Conservation (phyloP, 2,797 vertebrate genomes). For the Bradypus variegatus region DNA sequence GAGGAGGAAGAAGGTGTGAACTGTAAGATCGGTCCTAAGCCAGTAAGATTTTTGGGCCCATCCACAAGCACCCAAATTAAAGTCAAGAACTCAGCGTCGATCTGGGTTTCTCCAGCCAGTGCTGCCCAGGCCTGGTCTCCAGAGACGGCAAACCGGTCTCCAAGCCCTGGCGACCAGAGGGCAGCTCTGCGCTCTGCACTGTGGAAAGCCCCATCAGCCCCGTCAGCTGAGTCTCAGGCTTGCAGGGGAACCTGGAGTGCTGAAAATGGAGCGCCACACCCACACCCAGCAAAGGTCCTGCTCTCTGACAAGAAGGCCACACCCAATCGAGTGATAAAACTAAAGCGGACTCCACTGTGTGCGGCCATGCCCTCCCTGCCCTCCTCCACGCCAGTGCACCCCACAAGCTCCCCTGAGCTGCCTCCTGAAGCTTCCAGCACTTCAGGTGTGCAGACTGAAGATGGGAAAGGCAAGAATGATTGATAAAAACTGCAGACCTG, state of each 20-base stretch:
- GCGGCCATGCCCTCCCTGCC: not conserved
- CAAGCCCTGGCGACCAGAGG: not conserved
- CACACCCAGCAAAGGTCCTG: not conserved
- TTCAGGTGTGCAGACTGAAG: constrained; percentile 22
- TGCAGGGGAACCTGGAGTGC: not conserved
- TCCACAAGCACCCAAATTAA: constrained; percentile 75
- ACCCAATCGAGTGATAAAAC: constrained; percentile 60
- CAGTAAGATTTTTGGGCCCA: constrained; percentile 71
- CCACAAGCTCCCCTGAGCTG: not conserved
- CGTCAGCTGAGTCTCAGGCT: not conserved
- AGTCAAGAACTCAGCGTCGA: constrained; percentile 72
- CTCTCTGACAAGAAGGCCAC: constrained; percentile 29
- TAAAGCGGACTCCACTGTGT: constrained; percentile 65
- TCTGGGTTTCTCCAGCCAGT: constrained; percentile 46
- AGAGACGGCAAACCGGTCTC: not conserved
- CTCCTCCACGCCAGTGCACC: not conserved
- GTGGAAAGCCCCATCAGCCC: not conserved
- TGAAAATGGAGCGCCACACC: constrained; percentile 1
- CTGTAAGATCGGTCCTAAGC: constrained; percentile 64
- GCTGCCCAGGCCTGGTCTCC: not conserved
- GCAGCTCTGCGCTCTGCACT: not conserved
- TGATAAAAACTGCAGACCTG: not conserved
- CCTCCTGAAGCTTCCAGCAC: not conserved
- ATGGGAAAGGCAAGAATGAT: not conserved
- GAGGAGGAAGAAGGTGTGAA: constrained; percentile 50